A percentile compares a stretch with the other conserved stretches of the same genome.
These are phyloP conservation scores for Catocala sponsa DNA, from an alignment of 2,888 invertebrate genomes.

Conservation along the genomic window DNA sequence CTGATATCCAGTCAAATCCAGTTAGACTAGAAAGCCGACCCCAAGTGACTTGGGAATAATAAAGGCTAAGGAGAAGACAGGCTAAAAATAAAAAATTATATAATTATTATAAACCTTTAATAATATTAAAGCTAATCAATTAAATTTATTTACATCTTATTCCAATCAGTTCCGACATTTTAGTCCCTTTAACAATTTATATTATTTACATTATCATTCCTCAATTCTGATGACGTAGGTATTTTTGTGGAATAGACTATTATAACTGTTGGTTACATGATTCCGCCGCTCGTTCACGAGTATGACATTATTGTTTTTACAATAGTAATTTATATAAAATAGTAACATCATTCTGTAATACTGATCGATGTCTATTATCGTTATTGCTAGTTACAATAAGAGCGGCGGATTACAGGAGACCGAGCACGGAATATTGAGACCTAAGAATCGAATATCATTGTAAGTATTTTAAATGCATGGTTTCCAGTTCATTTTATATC, in stretches of 20 bases:
- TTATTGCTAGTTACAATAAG: slow-evolving; percentile 4
- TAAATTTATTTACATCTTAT: slow-evolving; percentile 80
- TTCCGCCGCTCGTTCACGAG: no score
- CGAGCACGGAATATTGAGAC: neutral
- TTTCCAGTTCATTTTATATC: no score
- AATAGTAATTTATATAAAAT: neutral
- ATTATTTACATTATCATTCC: slow-evolving; percentile 58
- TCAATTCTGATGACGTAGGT: slow-evolving; percentile 39
- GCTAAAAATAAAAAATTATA: slow-evolving; percentile 35
- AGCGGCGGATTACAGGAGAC: slow-evolving; percentile 2
- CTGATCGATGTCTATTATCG: no score
- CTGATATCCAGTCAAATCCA: no score
- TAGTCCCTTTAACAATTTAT: slow-evolving; percentile 69
- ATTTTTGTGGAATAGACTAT: slow-evolving; percentile 37
- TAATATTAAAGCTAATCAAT: slow-evolving; percentile 71
- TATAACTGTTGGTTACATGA: slow-evolving; percentile 6
- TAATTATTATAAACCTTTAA: slow-evolving; percentile 64
- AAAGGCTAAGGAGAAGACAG: no score
- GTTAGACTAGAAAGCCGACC: no score
- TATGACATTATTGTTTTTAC: no score
- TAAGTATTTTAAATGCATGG: no score
- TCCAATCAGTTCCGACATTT: slow-evolving; percentile 84
- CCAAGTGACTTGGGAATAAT: no score
- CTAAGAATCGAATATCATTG: no score
- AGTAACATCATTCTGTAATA: neutral